Percentiles rank a stretch among this genome's conserved stretches.
phyloP scores from a whole-genome alignment of 2,888 invertebrate genomes.

The Conus canariensis region DNA sequence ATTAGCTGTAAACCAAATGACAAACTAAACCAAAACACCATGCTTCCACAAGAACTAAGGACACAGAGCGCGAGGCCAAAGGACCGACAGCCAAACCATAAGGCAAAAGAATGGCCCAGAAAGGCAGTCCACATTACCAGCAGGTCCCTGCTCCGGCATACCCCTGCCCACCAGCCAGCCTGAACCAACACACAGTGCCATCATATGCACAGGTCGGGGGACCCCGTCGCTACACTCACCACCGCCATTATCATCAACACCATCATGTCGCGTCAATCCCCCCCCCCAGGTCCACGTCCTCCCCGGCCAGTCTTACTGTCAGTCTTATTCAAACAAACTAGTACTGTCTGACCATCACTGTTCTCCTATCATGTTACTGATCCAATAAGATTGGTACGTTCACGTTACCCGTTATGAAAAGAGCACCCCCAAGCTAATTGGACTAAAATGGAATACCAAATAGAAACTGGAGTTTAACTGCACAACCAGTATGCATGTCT shows the following conservation, averaged over 20 bases:
- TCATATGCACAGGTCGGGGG: too few relatives aligned
- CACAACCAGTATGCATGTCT: not conserved
- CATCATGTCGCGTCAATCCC: not conserved
- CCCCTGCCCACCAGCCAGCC: not conserved
- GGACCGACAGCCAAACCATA: not conserved
- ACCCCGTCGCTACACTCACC: too few relatives aligned
- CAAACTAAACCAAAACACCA: not conserved
- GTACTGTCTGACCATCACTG: too few relatives aligned
- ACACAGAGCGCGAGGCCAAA: not conserved
- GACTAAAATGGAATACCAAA: too few relatives aligned
- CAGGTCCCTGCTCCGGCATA: not conserved
- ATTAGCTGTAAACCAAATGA: not conserved
- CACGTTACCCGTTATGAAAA: too few relatives aligned
- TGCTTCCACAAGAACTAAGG: not conserved
- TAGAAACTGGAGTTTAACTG: too few relatives aligned
- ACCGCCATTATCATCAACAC: not conserved
- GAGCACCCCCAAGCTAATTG: too few relatives aligned
- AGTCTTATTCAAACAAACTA: too few relatives aligned
- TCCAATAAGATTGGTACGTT: too few relatives aligned
- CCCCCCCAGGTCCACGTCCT: too few relatives aligned
- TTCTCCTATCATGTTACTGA: too few relatives aligned
- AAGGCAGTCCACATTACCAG: not conserved
- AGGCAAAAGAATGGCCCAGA: not conserved
- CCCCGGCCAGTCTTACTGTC: too few relatives aligned
- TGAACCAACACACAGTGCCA: conserved; percentile 15